A percentile compares a stretch with the other conserved stretches of the same genome.
These are phyloP conservation scores for Zoanthus sansibaricus DNA, from an alignment of 92 coral and sea anemone species.

Conservation along the genomic window DNA sequence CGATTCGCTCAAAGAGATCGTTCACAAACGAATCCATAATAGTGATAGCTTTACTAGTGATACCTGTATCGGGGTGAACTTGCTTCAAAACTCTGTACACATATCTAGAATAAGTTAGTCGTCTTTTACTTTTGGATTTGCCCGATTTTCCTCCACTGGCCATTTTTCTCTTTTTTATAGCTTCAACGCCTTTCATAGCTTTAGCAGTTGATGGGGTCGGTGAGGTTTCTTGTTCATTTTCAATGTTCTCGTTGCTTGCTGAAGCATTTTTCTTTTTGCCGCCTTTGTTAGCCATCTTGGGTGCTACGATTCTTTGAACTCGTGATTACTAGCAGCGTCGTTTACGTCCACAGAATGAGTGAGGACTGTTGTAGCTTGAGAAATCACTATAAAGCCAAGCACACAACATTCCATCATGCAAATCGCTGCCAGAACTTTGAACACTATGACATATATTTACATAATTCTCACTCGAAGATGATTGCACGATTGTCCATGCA, in stretches of 20 bases:
- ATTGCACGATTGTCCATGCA: too few species aligned
- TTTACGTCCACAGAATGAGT: neutral
- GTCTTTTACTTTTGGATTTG: neutral
- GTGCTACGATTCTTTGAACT: neutral
- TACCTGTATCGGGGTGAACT: conserved; percentile 14
- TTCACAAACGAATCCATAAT: conserved; percentile 39
- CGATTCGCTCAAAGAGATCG: conserved; percentile 31
- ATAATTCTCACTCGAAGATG: too few species aligned
- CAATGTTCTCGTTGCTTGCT: neutral
- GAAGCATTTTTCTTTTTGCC: neutral
- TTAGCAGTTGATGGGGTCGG: neutral
- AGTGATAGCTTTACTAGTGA: conserved; percentile 34
- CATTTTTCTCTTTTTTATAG: neutral
- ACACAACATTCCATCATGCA: neutral
- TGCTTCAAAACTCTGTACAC: conserved; percentile 29
- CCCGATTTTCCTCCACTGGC: neutral
- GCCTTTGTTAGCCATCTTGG: neutral
- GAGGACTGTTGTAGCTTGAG: neutral
- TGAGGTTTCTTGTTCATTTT: neutral
- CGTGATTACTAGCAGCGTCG: neutral
- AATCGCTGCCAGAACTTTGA: too few species aligned
- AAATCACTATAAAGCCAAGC: neutral
- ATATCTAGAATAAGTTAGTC: neutral
- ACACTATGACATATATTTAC: too few species aligned
- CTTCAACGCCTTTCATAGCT: neutral